Conservation (phyloP, 1,140 invertebrate species). For the Asbolus verrucosus region DNA sequence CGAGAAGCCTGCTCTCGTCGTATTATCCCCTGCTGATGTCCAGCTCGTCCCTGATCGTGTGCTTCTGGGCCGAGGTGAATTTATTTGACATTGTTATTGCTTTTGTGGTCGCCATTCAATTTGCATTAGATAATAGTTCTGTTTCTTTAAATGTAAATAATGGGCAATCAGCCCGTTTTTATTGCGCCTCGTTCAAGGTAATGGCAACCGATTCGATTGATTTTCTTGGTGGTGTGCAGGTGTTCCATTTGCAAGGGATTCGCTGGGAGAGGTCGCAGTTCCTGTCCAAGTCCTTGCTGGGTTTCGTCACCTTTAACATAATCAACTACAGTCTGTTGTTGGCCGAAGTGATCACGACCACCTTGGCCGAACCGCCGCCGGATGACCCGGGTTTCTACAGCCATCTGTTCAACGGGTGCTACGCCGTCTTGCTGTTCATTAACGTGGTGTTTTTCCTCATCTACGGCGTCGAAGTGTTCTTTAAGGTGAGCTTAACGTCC, state of each 20-base stretch:
- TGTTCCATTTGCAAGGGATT: conserved; percentile 91
- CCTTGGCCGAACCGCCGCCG: conserved; percentile 73
- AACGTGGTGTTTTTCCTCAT: conserved; percentile 94
- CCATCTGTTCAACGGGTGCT: conserved; percentile 92
- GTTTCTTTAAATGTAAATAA: conserved; percentile 26
- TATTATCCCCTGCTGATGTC: conserved; percentile 92
- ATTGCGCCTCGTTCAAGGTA: conserved; percentile 15
- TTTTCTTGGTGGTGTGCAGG: conserved; percentile 71
- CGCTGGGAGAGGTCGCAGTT: conserved; percentile 89
- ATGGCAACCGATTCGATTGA: not conserved
- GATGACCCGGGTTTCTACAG: conserved; percentile 79
- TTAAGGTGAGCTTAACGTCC: conserved; percentile 92
- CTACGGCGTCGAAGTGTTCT: conserved; percentile 95
- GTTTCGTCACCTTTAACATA: conserved; percentile 90
- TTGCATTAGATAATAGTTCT: too few species aligned
- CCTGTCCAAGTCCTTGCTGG: conserved; percentile 93
- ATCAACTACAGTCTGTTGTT: conserved; percentile 88
- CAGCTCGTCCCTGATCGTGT: conserved; percentile 91
- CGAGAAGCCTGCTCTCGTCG: conserved; percentile 85
- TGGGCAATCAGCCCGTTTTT: conserved; percentile 7
- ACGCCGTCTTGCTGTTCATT: conserved; percentile 89
- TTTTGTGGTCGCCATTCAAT: conserved; percentile 24
- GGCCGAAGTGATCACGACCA: conserved; percentile 82
- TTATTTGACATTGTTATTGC: not conserved
- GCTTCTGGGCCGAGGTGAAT: conserved; percentile 93